phyloP scores from a whole-genome alignment of 2,797 vertebrate genomes.

The Lophotriccus pileatus region DNA sequence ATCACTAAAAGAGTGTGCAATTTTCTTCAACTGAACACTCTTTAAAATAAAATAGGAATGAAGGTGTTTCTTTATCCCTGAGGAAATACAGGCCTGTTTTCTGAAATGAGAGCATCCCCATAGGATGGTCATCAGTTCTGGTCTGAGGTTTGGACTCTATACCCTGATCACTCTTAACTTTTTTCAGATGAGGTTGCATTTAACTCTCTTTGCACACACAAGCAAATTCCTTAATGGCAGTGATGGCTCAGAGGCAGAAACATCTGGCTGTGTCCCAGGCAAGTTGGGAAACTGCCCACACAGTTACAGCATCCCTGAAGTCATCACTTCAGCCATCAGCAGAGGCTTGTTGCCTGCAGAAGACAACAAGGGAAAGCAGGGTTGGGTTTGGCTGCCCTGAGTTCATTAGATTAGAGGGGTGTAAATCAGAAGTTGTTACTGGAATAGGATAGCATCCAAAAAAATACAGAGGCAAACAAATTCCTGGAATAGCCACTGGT shows the following conservation, averaged over 20 bases:
- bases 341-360: not conserved
- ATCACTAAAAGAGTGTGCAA: not conserved
- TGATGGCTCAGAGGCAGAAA: not conserved
- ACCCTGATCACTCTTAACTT: not conserved
- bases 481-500: not conserved
- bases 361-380: not conserved
- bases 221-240: constrained; percentile 15
- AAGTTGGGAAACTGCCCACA: not conserved
- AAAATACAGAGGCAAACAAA: not conserved
- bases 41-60: not conserved
- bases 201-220: not conserved
- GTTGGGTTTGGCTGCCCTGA: not conserved
- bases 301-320: not conserved
- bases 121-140: not conserved
- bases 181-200: not conserved
- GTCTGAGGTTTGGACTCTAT: not conserved
- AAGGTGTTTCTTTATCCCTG: not conserved
- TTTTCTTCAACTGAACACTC: not conserved
- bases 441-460: not conserved
- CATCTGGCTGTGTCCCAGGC: not conserved
- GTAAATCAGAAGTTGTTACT: not conserved
- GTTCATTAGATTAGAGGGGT: not conserved
- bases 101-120: not conserved
- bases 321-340: not conserved
- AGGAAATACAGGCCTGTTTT: not conserved